Evolutionary conservation across 1,140 invertebrate genomes (phyloP).

Genomic region (Heliconius melpomene): DNA sequence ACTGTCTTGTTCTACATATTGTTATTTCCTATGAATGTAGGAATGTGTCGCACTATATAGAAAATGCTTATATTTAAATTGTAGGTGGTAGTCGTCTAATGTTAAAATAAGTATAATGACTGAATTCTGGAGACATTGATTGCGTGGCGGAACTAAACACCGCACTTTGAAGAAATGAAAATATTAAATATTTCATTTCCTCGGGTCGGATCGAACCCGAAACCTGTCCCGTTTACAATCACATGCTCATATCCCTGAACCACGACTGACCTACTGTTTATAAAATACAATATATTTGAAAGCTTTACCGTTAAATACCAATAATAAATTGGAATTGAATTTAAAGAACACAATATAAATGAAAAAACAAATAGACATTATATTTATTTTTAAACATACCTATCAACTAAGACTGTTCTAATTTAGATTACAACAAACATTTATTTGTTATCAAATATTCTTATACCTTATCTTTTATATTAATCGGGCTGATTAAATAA

Average conservation of each 20-base stretch:
- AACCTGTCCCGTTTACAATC: no score
- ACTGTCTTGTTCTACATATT: neutral
- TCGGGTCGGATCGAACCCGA: no score
- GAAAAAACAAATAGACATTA: neutral
- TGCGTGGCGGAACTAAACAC: no score
- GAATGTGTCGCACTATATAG: no score
- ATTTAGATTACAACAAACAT: neutral
- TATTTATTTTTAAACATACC: neutral
- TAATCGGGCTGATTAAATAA: constrained; percentile 49
- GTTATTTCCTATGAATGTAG: no score
- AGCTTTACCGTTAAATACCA: neutral
- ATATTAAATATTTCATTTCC: no score
- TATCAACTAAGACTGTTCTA: neutral
- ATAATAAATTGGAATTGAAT: neutral
- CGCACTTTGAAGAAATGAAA: no score
- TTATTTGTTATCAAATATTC: constrained; percentile 3
- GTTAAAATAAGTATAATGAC: no score
- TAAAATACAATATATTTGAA: neutral
- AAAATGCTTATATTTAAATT: neutral
- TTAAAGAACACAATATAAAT: neutral
- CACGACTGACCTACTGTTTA: neutral
- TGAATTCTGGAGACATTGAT: no score
- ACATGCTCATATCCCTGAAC: no score
- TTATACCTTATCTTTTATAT: constrained; percentile 46
- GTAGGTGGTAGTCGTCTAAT: no score